Conservation (phyloP, 2,797 vertebrate species). For the Melanogrammus aeglefinus region DNA sequence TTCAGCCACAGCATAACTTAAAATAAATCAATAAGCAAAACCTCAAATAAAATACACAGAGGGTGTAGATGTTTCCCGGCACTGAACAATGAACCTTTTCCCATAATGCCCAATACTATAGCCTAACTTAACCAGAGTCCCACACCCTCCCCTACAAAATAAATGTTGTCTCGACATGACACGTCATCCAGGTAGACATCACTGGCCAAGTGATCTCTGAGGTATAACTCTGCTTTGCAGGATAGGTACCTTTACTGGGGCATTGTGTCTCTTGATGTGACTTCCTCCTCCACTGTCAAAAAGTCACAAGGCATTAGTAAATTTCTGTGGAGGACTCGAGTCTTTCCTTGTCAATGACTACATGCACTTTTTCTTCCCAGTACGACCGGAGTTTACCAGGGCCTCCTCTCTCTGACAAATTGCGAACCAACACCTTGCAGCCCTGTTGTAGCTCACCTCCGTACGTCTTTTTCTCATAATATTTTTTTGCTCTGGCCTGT, state of each 20-base stretch:
- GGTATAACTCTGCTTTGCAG: background rate
- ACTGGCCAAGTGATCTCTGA: slow-evolving; percentile 9
- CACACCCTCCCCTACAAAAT: too few species aligned
- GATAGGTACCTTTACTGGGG: slow-evolving; percentile 1
- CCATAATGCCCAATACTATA: too few species aligned
- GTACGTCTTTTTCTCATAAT: slow-evolving; percentile 22
- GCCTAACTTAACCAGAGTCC: too few species aligned
- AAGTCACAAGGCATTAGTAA: background rate
- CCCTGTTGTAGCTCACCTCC: slow-evolving; percentile 15
- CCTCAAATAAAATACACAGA: too few species aligned
- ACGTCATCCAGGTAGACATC: background rate
- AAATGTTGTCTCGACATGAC: too few species aligned
- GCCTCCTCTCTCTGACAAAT: slow-evolving; percentile 15
- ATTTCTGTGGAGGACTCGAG: background rate
- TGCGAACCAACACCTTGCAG: background rate
- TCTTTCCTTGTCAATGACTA: background rate
- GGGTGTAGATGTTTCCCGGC: too few species aligned
- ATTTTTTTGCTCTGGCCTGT: slow-evolving; percentile 8
- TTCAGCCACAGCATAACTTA: too few species aligned
- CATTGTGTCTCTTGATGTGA: background rate
- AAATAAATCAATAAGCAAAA: too few species aligned
- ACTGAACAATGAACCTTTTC: too few species aligned
- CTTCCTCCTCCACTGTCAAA: background rate
- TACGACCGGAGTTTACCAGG: slow-evolving; percentile 14
- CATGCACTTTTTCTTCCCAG: slow-evolving; percentile 16